Conservation (phyloP, 1,140 invertebrate species). For the Scaptomyza hsui region DNA sequence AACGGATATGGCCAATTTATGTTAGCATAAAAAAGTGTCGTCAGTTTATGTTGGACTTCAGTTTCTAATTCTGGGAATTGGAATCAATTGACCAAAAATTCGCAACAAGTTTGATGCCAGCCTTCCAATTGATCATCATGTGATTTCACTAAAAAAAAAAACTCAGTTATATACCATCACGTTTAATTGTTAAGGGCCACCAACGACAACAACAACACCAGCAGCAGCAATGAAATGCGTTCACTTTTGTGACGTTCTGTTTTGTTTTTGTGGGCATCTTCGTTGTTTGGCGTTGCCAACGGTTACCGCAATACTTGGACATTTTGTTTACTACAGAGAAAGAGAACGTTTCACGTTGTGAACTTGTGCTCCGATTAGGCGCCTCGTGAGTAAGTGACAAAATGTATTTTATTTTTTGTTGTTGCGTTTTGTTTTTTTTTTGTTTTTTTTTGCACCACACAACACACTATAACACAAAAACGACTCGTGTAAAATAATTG, state of each 20-base stretch:
- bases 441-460: constrained; percentile 10
- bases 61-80: constrained; percentile 79
- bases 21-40: constrained; percentile 18
- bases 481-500: constrained; percentile 72
- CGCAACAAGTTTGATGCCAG: constrained; percentile 9
- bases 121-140: constrained; percentile 55
- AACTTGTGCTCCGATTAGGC: constrained; percentile 46
- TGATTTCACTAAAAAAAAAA: constrained; percentile 36
- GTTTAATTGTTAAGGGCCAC: constrained; percentile 5
- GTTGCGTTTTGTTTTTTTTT: background rate
- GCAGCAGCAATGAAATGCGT: constrained; percentile 15
- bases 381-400: constrained; percentile 57
- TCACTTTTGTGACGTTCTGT: background rate
- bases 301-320: constrained; percentile 31
- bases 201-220: background rate
- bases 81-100: constrained; percentile 57
- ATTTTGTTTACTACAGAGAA: constrained; percentile 72
- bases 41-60: constrained; percentile 48
- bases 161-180: background rate
- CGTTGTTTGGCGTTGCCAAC: constrained; percentile 58
- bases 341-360: constrained; percentile 39
- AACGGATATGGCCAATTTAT: constrained; percentile 69
- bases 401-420: constrained; percentile 29
- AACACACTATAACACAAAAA: no score
- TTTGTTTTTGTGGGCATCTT: constrained; percentile 62